Evolutionary conservation across 2,113 vertebrate species (phyloP).

Genomic region (Podarcis raffonei): DNA sequence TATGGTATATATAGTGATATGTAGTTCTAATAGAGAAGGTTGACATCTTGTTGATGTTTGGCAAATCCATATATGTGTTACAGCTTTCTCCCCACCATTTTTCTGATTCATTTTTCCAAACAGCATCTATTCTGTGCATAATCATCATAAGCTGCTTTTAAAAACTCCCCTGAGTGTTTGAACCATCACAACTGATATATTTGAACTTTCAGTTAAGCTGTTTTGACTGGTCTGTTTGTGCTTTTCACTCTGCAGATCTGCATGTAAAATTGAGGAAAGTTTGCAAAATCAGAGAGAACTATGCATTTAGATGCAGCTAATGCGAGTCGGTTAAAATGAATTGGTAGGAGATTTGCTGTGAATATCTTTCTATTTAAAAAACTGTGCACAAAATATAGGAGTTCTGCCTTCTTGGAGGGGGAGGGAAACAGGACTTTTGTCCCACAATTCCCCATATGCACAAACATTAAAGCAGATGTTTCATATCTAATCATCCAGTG

Average conservation of each 20-base stretch:
- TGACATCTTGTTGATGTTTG: background rate
- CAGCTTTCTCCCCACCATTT: background rate
- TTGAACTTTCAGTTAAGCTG: background rate
- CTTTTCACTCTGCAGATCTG: background rate
- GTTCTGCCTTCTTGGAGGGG: background rate
- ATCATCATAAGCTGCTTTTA: background rate
- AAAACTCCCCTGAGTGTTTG: background rate
- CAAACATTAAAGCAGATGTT: constrained; percentile 4
- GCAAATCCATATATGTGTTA: no score
- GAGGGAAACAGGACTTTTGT: background rate
- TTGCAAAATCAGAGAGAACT: background rate
- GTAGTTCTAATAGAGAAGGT: background rate
- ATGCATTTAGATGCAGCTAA: background rate
- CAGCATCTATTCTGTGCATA: background rate
- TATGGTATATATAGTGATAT: no score
- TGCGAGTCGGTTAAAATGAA: background rate
- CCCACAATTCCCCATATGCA: background rate
- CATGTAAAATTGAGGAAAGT: background rate
- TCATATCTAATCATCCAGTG: background rate
- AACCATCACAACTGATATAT: background rate
- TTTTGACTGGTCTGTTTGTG: background rate
- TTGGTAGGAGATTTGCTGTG: background rate
- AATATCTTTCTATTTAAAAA: background rate
- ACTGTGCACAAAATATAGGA: background rate
- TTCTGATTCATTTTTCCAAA: background rate